Evolutionary conservation across 2,797 vertebrate genomes (phyloP), one percentile per base, ranked within the genome.

Genomic region (Onychomys torridus): DNA sequence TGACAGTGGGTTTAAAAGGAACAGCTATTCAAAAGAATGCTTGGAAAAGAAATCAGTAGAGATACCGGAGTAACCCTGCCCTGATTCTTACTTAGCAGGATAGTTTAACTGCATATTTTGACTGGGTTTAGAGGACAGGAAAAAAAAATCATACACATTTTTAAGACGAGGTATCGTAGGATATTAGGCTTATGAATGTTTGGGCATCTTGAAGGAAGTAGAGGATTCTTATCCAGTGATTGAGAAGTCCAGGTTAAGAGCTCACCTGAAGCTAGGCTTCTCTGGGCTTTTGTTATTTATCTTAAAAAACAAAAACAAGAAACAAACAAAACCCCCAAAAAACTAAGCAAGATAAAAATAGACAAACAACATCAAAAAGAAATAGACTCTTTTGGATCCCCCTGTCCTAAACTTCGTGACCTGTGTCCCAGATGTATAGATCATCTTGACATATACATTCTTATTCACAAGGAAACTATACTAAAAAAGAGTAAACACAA

Each of bases 121-220:
- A 97, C 97, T 94, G 89, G 92, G 77, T 95, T 96, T 95, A n/a
- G 57, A 95, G 95, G 93, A 97, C 16, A 82, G 73, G 57, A 57
- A 43, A 86, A 69, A 16, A 29, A 37, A 3, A 29, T 76, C 19
- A 63, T 71, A 78, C 85, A 97, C 94, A 96, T 71, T 91, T 96
- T 77, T 29, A 87, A 97, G 96, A 93, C 78, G 77, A 93, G 75
- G 93, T 67, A 77, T 97, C 90, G 75, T 52, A 34, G n/a, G n/a
- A n/a, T 23, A 55, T 55, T 63, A 95, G 86, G 94, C 95, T 98
- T 90, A 34, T 93, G 95, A 96, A 97, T 77, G 13, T 75, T 37
- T 40, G 67, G 37, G 21, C 9, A 32, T 73, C 43, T 40, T 46
- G 40, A 55, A 27, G 34, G 57, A 96, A 76, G 19, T 3, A 27